A percentile compares a stretch with the other conserved stretches of the same genome.
Evolutionary conservation across 2,113 vertebrate genomes (phyloP).

Genomic region (Sarotherodon lohbergeri): DNA sequence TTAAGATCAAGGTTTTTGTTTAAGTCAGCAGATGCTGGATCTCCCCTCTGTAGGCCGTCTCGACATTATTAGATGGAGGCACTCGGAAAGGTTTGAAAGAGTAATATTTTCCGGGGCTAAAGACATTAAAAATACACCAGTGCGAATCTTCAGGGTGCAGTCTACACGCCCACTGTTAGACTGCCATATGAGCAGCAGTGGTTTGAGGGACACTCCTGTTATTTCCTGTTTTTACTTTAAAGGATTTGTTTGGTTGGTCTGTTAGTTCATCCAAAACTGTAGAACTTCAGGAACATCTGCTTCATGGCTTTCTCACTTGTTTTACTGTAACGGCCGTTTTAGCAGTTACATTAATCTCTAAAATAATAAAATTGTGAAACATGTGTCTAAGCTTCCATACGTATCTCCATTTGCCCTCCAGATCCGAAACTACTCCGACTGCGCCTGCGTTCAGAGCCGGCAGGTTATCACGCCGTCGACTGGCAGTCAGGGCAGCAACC

Average conservation of each 20-base stretch:
- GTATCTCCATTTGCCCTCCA: constrained; percentile 24
- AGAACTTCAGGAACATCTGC: background rate
- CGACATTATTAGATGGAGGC: background rate
- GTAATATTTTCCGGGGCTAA: background rate
- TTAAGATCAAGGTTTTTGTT: background rate
- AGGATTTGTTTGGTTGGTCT: background rate
- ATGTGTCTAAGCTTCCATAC: accelerated
- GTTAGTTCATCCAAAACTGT: background rate
- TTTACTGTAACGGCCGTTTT: background rate
- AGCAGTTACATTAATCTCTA: background rate
- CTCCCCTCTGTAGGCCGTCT: background rate
- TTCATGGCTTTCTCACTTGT: background rate
- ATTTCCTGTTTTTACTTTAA: background rate
- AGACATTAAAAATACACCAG: background rate
- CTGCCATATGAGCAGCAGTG: background rate
- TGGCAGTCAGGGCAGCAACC: constrained; percentile 81
- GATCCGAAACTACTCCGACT: constrained; percentile 95
- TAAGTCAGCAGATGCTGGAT: background rate
- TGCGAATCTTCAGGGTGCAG: background rate
- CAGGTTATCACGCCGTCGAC: constrained; percentile 94
- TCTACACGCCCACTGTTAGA: accelerated
- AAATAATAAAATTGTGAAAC: background rate
- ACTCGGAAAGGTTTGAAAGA: background rate
- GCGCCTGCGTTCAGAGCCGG: constrained; percentile 93
- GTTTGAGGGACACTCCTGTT: background rate